A percentile compares a stretch with the other conserved stretches of the same genome.
These are phyloP conservation scores for Furcula furcula DNA, from an alignment of 2,888 invertebrate genomes.

Conservation along the genomic window DNA sequence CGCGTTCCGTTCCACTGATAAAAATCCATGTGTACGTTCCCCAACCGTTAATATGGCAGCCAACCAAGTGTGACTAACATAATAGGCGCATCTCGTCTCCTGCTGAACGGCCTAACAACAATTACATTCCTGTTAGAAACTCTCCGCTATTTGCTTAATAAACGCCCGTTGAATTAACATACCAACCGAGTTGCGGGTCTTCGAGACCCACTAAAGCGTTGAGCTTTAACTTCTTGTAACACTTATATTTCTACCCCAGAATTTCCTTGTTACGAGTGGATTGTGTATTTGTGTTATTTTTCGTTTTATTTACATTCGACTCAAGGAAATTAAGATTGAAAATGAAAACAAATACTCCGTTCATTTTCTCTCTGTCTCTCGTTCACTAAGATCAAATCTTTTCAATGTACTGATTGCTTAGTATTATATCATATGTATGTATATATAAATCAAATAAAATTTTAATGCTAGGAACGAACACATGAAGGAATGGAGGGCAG, in stretches of 20 bases:
- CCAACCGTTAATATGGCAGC: constrained; percentile 12
- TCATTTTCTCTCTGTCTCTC: too few species aligned
- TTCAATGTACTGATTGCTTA: too few species aligned
- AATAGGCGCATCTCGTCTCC: constrained; percentile 27
- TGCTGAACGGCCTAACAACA: constrained; percentile 42
- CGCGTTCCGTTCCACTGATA: too few species aligned
- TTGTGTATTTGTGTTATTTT: too few species aligned
- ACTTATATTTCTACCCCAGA: constrained; percentile 7
- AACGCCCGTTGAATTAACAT: constrained; percentile 51
- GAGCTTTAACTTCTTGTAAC: constrained; percentile 25
- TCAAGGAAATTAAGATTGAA: too few species aligned
- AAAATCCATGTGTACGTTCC: neutral
- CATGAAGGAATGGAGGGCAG: too few species aligned
- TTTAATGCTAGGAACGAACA: too few species aligned
- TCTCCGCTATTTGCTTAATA: constrained; percentile 49
- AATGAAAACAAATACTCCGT: too few species aligned
- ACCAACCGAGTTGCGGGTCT: constrained; percentile 39
- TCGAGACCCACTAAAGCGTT: constrained; percentile 26
- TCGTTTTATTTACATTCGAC: too few species aligned
- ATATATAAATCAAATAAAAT: too few species aligned
- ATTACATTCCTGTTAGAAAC: constrained; percentile 45
- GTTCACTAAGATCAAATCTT: too few species aligned
- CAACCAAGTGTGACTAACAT: constrained; percentile 39
- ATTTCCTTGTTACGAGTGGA: neutral
- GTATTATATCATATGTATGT: too few species aligned